A percentile compares a stretch with the other conserved stretches of the same genome.
phyloP scores from a whole-genome alignment of 2,888 invertebrate species.

The Drosophila lacicola region DNA sequence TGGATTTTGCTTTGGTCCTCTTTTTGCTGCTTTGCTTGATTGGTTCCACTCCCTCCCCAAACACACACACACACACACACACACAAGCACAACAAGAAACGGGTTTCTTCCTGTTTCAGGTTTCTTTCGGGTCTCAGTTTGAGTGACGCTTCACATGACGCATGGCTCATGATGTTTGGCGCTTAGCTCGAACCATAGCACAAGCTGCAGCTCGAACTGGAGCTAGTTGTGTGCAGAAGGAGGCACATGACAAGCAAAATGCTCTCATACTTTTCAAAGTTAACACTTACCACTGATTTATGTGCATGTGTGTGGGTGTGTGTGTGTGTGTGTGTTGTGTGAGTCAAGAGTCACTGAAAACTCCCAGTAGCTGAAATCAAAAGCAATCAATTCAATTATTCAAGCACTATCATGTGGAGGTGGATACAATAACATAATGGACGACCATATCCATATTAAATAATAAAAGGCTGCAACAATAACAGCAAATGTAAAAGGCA shows the following conservation, averaged over 20 bases:
- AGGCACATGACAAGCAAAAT: constrained; percentile 39
- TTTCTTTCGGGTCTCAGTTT: constrained; percentile 52
- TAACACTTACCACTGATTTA: constrained; percentile 45
- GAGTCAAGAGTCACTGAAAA: constrained; percentile 21
- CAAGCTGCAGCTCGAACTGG: constrained; percentile 12
- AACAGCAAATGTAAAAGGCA: background rate
- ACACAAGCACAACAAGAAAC: constrained; percentile 47
- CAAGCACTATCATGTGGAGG: constrained; percentile 17
- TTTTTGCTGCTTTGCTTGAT: constrained; percentile 63
- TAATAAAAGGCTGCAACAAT: background rate
- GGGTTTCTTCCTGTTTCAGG: constrained; percentile 71
- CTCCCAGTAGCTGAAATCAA: constrained; percentile 34
- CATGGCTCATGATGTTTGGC: constrained; percentile 59
- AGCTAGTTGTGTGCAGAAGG: background rate
- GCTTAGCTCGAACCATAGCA: constrained; percentile 43
- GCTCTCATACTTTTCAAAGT: constrained; percentile 11
- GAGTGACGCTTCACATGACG: constrained; percentile 67
- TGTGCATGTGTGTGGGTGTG: constrained; percentile 12
- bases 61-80: constrained; percentile 24
- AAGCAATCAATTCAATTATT: constrained; percentile 29
- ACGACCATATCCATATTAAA: background rate
- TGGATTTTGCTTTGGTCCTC: constrained; percentile 66
- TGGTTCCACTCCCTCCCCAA: constrained; percentile 68
- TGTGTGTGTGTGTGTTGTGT: constrained; percentile 12
- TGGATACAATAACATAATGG: constrained; percentile 17